Evolutionary conservation across 92 coral and sea anemone species (phyloP), one percentile per base, ranked within the genome.

Genomic region (Porites cylindrica): DNA sequence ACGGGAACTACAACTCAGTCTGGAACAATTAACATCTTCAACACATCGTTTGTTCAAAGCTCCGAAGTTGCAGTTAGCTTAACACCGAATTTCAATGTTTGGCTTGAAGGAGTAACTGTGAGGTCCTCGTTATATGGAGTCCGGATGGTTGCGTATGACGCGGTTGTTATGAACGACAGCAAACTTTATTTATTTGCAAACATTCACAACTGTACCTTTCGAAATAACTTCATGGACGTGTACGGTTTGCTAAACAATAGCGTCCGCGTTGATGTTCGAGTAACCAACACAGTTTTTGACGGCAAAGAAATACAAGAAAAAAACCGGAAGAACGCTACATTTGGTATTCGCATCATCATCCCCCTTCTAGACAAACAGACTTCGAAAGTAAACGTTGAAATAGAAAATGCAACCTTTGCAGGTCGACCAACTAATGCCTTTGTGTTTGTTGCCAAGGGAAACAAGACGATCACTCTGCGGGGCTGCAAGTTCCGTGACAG

Each of bases 1-100:
- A 20, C 1, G 20, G 82, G 82, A 78, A 17, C 10, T 38, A 71
- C 19, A 43, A 32, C 38, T 38, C 71, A 32, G 10, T 64, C 59
- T 38, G 82, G 82, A 43, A 62, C 26, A 10, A 50, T 78, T 0
- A 62, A 12, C 18, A 78, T 78, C 11, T 43, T 32, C 56, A 43
- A 78, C 50, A 78, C 82, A 5, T 38, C 71, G 32, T 78, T 78
- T 78, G 82, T 63, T 32, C 63, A 29, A n/a, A 78, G 60, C 38
- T 32, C 43, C 8, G 47, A 19, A 32, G 12, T 11, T 63, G 58
- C 71, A 62, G 59, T 64, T 17, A 62, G 59, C 7, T 10, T 78
- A 62, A 78, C 60, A 5, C 71, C 82, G n/a, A 78, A 62, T 11
- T 78, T 78, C 9, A 62, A 43, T 18, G 2, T 78, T 12, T 19